Evolutionary conservation across 2,113 vertebrate genomes (phyloP).

Genomic region (Carlito syrichta): DNA sequence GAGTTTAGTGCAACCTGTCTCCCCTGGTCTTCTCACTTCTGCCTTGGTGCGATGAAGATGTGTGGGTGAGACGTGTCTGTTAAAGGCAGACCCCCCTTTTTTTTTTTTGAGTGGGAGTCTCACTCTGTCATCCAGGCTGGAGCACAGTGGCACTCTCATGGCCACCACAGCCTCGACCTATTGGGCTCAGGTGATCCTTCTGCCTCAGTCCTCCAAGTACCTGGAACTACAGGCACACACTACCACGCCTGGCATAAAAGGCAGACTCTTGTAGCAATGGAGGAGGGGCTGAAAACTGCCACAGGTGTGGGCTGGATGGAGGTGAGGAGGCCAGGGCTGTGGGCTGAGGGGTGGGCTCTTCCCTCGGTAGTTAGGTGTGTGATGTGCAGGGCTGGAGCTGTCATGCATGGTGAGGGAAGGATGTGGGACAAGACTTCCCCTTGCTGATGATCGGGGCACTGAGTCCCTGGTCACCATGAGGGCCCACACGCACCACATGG

Average conservation of each 20-base stretch:
- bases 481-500: conserved; percentile 69
- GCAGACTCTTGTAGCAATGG: too few relatives aligned
- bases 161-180: too few relatives aligned
- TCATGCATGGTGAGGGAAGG: conserved; percentile 58
- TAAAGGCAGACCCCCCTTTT: too few relatives aligned
- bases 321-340: neutral
- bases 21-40: conserved; percentile 76
- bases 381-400: conserved; percentile 57
- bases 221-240: too few relatives aligned
- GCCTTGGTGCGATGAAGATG: conserved; percentile 76
- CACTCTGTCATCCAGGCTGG: too few relatives aligned
- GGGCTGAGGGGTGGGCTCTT: too few relatives aligned
- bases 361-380: conserved; percentile 42
- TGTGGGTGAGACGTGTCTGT: conserved; percentile 75
- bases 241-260: too few relatives aligned
- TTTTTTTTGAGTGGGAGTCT: too few relatives aligned
- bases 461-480: neutral
- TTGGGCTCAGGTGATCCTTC: too few relatives aligned
- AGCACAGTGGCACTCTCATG: too few relatives aligned
- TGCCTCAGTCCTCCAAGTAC: too few relatives aligned
- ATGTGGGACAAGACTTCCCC: conserved; percentile 73
- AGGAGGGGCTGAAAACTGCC: neutral
- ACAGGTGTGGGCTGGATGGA: conserved; percentile 4
- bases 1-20: conserved; percentile 80
- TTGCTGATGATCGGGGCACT: conserved; percentile 75